Conservation (phyloP, 2,888 invertebrate genomes). For the Norana najaformis region DNA sequence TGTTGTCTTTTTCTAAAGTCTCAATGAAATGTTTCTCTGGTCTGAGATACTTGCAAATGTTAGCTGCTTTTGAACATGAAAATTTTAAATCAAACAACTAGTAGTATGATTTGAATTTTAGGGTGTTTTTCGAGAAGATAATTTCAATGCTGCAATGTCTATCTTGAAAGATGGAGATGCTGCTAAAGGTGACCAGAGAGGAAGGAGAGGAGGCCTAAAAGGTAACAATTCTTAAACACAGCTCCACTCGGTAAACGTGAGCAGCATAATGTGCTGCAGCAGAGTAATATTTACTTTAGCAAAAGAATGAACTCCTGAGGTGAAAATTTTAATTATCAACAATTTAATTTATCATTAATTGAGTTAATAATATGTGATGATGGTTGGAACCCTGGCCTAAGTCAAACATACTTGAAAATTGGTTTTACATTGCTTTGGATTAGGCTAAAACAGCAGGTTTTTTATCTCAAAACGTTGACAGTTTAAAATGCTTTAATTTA, state of each 20-base stretch:
- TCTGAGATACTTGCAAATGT: too few species aligned
- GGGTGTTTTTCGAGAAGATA: constrained; percentile 94
- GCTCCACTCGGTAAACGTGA: not conserved
- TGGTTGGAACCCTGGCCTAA: not conserved
- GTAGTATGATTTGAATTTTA: constrained; percentile 53
- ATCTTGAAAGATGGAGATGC: constrained; percentile 80
- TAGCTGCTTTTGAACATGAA: too few species aligned
- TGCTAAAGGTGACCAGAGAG: constrained; percentile 69
- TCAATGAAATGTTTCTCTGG: too few species aligned
- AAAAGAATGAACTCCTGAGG: not conserved
- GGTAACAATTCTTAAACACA: constrained; percentile 27
- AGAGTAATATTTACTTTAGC: not conserved
- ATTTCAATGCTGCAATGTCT: constrained; percentile 95
- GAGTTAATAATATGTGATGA: not conserved
- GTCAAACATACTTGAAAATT: not conserved
- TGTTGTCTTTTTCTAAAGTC: too few species aligned
- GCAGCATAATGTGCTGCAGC: not conserved
- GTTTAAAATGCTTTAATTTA: too few species aligned
- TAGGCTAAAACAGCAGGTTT: not conserved
- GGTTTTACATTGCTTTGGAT: not conserved
- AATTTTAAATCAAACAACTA: not conserved
- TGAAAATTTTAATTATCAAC: not conserved
- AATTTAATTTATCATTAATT: too few species aligned
- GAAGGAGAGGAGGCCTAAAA: constrained; percentile 57
- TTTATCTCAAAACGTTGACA: not conserved